Base-by-base conservation (phyloP, 2,113 vertebrate genomes). In the Coreoperca whiteheadi region DNA sequence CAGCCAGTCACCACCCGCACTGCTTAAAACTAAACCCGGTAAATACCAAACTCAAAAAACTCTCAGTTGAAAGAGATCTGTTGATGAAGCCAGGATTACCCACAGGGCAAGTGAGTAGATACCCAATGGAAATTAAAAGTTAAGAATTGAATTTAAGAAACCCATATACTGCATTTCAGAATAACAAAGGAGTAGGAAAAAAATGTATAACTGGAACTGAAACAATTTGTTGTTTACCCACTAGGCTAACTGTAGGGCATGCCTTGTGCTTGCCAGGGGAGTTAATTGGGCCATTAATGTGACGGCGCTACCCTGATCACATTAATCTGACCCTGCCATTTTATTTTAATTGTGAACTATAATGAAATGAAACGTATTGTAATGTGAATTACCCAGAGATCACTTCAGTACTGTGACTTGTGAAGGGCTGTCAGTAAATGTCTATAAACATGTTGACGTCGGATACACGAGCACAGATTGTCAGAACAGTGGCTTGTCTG, bases 401-500 rank as follows among this genome's bases (percentile, higher is more conserved):
- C n/a, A 37, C 57, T 71, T 53, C 30, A 16, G 46, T 11, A 12
- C 25, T 2, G 18, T 56, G 63, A 23, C 50, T 54, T 43, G 8
- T 23, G 23, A 63, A 50, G 34, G 10, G 67, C 67, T 57, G 53
- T 32, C 51, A 60, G 12, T 61, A 73, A 54, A 68, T 4, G 18
- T 83, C 28, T 66, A 10, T 28, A 25, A 66, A 51, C 9, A 50
- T 11, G 11, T 15, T 50, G n/a, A 43, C 67, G 61, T 57, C 10
- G 8, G 48, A 74, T 25, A 25, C 39, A 69, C 32, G 5, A 71
- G 46, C 6, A 8, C 25, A 66, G 51, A 77, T 8, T 46, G 34
- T 59, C 32, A 18, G 48, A 34, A 54, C 71, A 53, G 61, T 60
- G 39, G 59, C 70, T 46, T 48, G 25, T 66, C 72, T 53, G 5